Conservation (phyloP, 2,113 vertebrate species). For the Pollachius pollachius region DNA sequence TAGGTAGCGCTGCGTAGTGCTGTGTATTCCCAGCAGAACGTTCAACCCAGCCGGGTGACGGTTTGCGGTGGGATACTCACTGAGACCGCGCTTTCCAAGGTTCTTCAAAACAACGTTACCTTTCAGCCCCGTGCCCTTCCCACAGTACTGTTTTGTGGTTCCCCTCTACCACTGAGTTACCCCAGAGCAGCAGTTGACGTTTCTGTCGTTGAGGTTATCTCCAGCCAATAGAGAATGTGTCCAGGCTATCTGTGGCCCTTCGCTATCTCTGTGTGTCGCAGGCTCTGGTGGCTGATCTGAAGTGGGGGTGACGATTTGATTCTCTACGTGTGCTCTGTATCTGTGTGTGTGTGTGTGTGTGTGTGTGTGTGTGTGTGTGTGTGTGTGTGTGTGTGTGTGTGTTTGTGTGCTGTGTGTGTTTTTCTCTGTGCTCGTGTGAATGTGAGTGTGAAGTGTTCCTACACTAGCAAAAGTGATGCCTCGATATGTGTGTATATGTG, state of each 20-base stretch:
- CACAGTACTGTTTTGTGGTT: no score
- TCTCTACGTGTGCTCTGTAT: background rate
- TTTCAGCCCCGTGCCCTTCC: no score
- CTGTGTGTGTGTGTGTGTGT: background rate
- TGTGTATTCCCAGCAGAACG: no score
- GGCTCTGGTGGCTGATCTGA: constrained; percentile 21
- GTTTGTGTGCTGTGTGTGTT: background rate
- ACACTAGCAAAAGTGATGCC: constrained; percentile 34
- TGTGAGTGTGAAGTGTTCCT: background rate
- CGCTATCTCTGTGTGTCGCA: constrained; percentile 38
- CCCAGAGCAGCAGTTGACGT: constrained; percentile 51
- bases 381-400: constrained; percentile 11
- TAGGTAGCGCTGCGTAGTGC: no score
- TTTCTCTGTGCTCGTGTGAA: constrained; percentile 2
- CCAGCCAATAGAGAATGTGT: constrained; percentile 42
- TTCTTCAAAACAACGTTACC: background rate
- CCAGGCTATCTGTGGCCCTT: constrained; percentile 44
- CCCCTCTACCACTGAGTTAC: background rate
- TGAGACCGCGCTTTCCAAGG: background rate
- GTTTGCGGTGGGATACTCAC: background rate
- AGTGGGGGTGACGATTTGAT: constrained; percentile 35
- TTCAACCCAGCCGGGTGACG: no score
- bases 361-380: constrained; percentile 11
- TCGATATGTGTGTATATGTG: constrained; percentile 11
- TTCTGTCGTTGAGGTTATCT: constrained; percentile 29